Percentiles rank a stretch among this genome's conserved stretches.
phyloP scores from a whole-genome alignment of 2,797 vertebrate species.

The Thalassophryne amazonica region DNA sequence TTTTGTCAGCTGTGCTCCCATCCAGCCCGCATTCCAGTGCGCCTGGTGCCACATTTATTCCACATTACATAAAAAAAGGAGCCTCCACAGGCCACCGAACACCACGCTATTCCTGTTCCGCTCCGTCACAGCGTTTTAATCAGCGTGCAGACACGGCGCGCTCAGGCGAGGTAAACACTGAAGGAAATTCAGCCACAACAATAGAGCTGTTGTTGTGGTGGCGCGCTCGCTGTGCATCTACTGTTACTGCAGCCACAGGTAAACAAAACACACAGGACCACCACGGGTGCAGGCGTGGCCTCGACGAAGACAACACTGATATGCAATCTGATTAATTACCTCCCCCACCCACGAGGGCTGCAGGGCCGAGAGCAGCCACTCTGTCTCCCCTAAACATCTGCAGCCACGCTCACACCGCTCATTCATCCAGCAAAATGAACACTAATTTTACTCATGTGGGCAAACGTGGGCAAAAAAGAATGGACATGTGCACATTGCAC shows the following conservation, averaged over 20 bases:
- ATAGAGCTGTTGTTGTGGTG: slow-evolving; percentile 54
- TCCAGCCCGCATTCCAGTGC: slow-evolving; percentile 13
- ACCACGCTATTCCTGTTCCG: slow-evolving; percentile 42
- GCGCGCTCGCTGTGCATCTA: slow-evolving; percentile 36
- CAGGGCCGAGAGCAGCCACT: slow-evolving; percentile 25
- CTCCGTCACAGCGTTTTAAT: slow-evolving; percentile 48
- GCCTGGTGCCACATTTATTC: slow-evolving; percentile 41
- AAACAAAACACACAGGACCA: slow-evolving; percentile 62
- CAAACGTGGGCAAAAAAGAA: too few relatives aligned
- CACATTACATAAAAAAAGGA: slow-evolving; percentile 27
- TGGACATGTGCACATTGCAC: too few relatives aligned
- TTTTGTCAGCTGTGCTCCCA: slow-evolving; percentile 40
- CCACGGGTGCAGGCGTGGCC: slow-evolving; percentile 44
- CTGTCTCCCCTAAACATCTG: slow-evolving; percentile 21
- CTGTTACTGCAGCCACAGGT: slow-evolving; percentile 59
- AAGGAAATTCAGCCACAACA: slow-evolving; percentile 50
- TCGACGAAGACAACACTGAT: slow-evolving; percentile 51
- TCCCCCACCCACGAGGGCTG: slow-evolving; percentile 46
- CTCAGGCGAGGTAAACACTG: slow-evolving; percentile 59
- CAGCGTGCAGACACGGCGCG: slow-evolving; percentile 50
- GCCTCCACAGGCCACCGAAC: slow-evolving; percentile 5
- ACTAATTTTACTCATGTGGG: too few relatives aligned
- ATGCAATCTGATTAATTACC: slow-evolving; percentile 58
- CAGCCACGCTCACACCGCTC: too few relatives aligned
- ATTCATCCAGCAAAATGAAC: too few relatives aligned